These are phyloP conservation scores for Epistrophella euchroma DNA, from an alignment of 2,888 invertebrate genomes.

Conservation along the genomic window DNA sequence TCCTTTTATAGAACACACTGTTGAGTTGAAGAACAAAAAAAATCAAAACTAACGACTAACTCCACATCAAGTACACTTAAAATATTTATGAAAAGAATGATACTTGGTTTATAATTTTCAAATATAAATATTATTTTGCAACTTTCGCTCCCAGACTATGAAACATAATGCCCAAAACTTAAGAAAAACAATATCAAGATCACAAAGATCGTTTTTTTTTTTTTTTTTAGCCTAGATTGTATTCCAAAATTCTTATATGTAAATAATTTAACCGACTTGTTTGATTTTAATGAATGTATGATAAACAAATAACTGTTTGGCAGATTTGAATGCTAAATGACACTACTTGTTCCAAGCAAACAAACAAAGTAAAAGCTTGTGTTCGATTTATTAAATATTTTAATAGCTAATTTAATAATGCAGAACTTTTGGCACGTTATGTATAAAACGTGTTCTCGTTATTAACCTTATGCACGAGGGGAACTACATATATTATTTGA, in stretches of 20 bases:
- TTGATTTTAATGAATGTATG: neutral
- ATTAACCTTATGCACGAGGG: conserved; percentile 11
- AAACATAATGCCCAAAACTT: neutral
- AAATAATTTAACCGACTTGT: neutral
- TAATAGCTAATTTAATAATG: conserved; percentile 50
- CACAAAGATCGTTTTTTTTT: neutral
- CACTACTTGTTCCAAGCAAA: conserved; percentile 4
- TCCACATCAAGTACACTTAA: neutral
- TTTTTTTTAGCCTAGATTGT: neutral
- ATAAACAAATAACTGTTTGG: conserved; percentile 33
- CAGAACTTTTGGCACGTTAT: conserved; percentile 4
- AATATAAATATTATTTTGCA: neutral
- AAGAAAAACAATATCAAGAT: neutral
- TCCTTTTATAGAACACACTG: no score
- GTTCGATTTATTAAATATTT: conserved; percentile 48
- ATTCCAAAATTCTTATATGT: neutral
- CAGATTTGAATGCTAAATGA: conserved; percentile 49
- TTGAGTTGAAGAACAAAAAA: no score
- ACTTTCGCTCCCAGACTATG: neutral
- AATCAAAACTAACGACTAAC: no score
- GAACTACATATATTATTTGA: neutral
- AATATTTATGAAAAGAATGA: neutral
- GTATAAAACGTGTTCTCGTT: conserved; percentile 20
- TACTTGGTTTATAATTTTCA: neutral
- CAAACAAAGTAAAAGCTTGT: conserved; percentile 4